phyloP scores from a whole-genome alignment of 2,797 vertebrate species.

The Mus minutoides region DNA sequence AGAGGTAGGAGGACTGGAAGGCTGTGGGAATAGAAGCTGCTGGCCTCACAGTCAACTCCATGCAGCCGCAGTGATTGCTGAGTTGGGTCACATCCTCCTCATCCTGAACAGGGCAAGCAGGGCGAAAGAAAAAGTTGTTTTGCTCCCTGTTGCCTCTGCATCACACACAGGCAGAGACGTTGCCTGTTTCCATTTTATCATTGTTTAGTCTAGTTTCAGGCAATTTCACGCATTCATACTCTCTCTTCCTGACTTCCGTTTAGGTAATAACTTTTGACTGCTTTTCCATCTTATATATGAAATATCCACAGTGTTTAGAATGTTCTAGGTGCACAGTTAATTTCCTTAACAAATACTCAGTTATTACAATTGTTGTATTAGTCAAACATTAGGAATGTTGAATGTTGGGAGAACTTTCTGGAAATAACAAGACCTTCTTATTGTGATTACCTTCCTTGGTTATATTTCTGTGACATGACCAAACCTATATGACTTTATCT shows the following conservation, averaged over 20 bases:
- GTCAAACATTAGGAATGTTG: neutral
- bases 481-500: neutral
- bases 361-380: neutral
- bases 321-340: neutral
- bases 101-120: neutral
- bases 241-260: neutral
- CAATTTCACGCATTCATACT: neutral
- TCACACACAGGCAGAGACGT: neutral
- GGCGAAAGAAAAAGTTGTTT: neutral
- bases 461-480: neutral
- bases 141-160: neutral
- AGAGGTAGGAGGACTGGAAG: neutral
- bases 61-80: neutral
- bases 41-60: neutral
- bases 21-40: neutral
- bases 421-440: neutral
- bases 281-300: constrained; percentile 1
- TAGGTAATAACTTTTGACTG: neutral
- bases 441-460: neutral
- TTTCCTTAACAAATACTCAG: neutral
- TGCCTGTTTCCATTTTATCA: neutral
- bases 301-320: neutral
- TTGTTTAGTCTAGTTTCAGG: constrained; percentile 22
- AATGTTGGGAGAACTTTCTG: neutral
- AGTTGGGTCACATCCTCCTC: neutral